A percentile compares a stretch with the other conserved stretches of the same genome.
Conservation (phyloP, 2,113 vertebrate genomes). For the Phalacrocorax carbo region DNA sequence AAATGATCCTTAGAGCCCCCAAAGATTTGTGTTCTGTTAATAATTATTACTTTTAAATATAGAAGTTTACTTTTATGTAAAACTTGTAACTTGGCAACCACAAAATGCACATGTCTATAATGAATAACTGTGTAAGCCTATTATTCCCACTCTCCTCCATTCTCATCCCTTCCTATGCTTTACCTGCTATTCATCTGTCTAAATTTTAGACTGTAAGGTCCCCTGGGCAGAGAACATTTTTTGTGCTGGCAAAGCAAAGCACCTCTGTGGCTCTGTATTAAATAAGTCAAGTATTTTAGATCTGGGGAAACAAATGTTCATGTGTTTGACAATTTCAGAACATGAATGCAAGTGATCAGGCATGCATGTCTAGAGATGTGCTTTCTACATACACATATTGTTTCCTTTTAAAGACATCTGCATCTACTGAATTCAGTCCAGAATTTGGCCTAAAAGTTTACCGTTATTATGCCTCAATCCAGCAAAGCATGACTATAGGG, state of each 20-base stretch:
- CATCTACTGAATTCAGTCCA: conserved; percentile 55
- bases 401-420: conserved; percentile 71
- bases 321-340: conserved; percentile 26
- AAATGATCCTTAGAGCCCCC: conserved; percentile 41
- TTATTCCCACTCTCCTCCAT: neutral
- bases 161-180: neutral
- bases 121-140: conserved; percentile 28
- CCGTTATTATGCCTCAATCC: conserved; percentile 50
- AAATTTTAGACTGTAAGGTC: neutral
- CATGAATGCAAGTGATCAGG: conserved; percentile 35
- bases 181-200: neutral
- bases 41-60: conserved; percentile 66
- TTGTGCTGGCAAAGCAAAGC: neutral
- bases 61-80: conserved; percentile 66
- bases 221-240: neutral
- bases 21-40: conserved; percentile 62
- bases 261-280: neutral
- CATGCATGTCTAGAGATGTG: conserved; percentile 59
- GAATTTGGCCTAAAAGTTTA: conserved; percentile 54
- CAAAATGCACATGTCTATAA: conserved; percentile 46
- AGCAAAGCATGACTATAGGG: conserved; percentile 55
- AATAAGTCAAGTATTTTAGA: conserved; percentile 21
- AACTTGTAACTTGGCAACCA: conserved; percentile 61
- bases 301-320: conserved; percentile 11
- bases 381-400: conserved; percentile 53